Evolutionary conservation across 2,888 invertebrate genomes (phyloP).

Genomic region (Polydrusus pterygomalis): DNA sequence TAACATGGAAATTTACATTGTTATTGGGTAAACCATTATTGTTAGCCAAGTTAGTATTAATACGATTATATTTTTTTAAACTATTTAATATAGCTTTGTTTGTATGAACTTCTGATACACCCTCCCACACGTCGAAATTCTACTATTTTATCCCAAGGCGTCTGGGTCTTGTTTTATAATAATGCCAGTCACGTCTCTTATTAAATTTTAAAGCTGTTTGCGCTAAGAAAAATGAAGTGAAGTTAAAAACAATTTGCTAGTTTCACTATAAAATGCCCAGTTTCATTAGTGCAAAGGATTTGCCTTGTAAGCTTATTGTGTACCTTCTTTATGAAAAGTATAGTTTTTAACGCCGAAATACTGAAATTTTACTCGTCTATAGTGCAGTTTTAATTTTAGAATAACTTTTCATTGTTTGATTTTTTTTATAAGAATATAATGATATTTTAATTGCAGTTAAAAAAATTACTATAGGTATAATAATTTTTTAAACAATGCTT

Average conservation of each 20-base stretch:
- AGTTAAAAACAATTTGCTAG: neutral
- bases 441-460: too few species aligned
- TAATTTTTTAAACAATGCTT: too few species aligned
- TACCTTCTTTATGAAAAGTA: neutral
- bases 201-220: conserved; percentile 1
- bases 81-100: neutral
- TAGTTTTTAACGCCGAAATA: neutral
- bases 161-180: neutral
- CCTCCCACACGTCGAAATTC: neutral
- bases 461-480: too few species aligned
- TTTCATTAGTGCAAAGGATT: conserved; percentile 4
- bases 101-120: neutral
- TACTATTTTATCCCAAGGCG: neutral
- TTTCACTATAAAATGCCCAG: neutral
- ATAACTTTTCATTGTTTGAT: too few species aligned
- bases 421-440: too few species aligned
- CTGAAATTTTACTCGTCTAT: neutral
- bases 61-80: too few species aligned
- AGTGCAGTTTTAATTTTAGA: neutral
- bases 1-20: too few species aligned
- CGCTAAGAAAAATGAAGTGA: conserved; percentile 1
- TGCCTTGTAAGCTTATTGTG: neutral
- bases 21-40: too few species aligned
- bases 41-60: too few species aligned
- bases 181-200: conserved; percentile 3